These are phyloP conservation scores for Calcarius ornatus DNA, from an alignment of 2,113 vertebrate species.

Conservation along the genomic window DNA sequence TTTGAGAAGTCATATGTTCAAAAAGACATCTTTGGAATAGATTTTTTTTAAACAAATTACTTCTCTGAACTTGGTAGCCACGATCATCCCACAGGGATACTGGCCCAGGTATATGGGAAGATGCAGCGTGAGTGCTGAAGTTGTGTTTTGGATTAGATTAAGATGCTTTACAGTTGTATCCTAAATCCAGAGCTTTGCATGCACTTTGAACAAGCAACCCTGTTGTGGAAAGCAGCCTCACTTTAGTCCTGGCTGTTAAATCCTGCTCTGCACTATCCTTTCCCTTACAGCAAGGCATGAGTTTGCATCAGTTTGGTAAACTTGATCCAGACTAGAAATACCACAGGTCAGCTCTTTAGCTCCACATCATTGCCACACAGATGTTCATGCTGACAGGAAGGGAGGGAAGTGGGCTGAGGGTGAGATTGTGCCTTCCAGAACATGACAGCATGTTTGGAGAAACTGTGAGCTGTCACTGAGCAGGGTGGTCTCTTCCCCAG, in stretches of 20 bases:
- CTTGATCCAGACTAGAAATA: background rate
- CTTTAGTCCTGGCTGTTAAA: background rate
- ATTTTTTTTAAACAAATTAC: background rate
- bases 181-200: background rate
- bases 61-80: background rate
- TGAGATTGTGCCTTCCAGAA: background rate
- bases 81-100: background rate
- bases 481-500: background rate
- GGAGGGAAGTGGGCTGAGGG: background rate
- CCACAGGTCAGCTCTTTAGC: background rate
- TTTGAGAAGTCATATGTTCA: background rate
- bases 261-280: background rate
- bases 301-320: background rate
- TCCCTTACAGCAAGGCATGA: background rate
- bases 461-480: background rate
- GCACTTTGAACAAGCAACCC: background rate
- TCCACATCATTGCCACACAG: background rate
- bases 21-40: background rate
- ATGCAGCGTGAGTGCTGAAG: background rate
- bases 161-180: background rate
- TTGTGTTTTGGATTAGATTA: background rate
- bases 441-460: constrained; percentile 19
- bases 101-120: background rate
- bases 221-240: background rate
- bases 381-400: background rate